Percentiles rank a stretch among this genome's conserved stretches.
Conservation (phyloP, 2,888 invertebrate species). For the Lagria hirta region DNA sequence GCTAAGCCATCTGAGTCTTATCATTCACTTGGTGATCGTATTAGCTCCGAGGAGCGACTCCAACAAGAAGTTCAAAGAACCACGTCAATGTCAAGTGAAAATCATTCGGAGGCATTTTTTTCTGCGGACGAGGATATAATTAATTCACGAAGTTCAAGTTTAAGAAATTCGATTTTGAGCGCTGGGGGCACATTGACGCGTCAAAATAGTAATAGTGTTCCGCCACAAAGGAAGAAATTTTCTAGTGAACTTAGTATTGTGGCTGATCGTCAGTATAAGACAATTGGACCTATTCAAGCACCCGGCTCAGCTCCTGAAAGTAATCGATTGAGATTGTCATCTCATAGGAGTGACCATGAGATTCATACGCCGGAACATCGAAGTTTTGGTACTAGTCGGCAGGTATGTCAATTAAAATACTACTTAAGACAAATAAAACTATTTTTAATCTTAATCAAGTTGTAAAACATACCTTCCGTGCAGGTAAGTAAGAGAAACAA, state of each 20-base stretch:
- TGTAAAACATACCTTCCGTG: no score
- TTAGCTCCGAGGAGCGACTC: constrained; percentile 61
- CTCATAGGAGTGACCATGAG: constrained; percentile 64
- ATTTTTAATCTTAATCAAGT: no score
- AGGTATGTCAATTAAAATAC: no score
- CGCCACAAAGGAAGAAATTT: constrained; percentile 56
- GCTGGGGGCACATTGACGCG: constrained; percentile 45
- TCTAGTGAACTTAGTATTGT: constrained; percentile 62
- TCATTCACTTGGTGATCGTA: constrained; percentile 64
- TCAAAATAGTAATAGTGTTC: constrained; percentile 46
- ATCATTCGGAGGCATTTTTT: constrained; percentile 89
- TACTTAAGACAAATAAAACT: no score
- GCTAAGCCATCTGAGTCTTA: constrained; percentile 62
- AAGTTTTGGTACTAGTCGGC: constrained; percentile 43
- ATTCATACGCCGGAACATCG: constrained; percentile 65
- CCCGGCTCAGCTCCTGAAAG: constrained; percentile 47
- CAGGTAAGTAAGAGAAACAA: no score
- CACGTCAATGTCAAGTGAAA: constrained; percentile 84
- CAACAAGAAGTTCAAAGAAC: constrained; percentile 74
- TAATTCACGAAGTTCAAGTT: constrained; percentile 68
- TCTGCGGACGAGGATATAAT: constrained; percentile 88
- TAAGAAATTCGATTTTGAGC: constrained; percentile 67
- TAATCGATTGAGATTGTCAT: constrained; percentile 52
- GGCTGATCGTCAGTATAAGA: constrained; percentile 48
- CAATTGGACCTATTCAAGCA: constrained; percentile 35